These are phyloP conservation scores for Ictidomys tridecemlineatus DNA, from an alignment of 2,113 vertebrate species.

Conservation along the genomic window DNA sequence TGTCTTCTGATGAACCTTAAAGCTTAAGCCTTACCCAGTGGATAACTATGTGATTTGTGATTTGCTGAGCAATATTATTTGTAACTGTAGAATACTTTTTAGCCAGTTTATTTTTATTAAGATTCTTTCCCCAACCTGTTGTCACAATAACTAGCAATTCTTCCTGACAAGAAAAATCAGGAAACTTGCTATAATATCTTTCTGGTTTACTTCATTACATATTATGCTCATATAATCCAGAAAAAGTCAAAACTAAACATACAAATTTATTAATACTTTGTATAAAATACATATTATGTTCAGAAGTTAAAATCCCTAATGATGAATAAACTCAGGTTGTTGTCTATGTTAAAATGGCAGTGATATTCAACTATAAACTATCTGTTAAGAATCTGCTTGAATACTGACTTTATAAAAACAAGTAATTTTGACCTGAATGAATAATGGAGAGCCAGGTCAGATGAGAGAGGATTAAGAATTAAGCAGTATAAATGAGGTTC, in stretches of 20 bases:
- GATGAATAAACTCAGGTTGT: neutral
- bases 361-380: neutral
- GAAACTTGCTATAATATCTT: neutral
- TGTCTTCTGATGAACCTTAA: neutral
- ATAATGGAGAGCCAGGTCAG: neutral
- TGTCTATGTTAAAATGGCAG: neutral
- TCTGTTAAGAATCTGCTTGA: slow-evolving; percentile 11
- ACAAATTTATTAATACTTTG: neutral
- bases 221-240: neutral
- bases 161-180: slow-evolving; percentile 6
- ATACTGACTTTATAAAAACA: slow-evolving; percentile 37
- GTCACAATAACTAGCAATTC: slow-evolving; percentile 7
- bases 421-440: slow-evolving; percentile 33
- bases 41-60: neutral
- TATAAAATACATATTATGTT: neutral
- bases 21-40: neutral
- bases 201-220: slow-evolving; percentile 10
- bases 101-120: neutral
- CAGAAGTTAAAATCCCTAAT: slow-evolving; percentile 32
- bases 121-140: neutral
- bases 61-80: neutral
- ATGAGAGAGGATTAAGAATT: neutral
- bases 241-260: slow-evolving; percentile 37
- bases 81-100: neutral
- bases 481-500: neutral